Evolutionary conservation across 2,888 invertebrate species (phyloP).

Genomic region (Darwinula stevensoni): DNA sequence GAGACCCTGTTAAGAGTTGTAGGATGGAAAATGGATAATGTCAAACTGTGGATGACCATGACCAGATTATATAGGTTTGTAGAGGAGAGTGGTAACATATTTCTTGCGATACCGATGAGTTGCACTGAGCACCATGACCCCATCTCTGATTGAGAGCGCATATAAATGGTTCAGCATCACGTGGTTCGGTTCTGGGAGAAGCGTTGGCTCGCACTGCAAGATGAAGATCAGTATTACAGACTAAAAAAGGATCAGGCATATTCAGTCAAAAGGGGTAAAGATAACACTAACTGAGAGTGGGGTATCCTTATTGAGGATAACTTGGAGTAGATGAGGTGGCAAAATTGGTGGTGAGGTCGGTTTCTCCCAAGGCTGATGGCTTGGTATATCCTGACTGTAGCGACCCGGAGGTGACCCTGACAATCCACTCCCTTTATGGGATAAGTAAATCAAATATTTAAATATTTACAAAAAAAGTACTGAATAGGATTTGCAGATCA

Average conservation of each 20-base stretch:
- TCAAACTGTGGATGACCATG: no score
- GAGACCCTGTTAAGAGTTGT: no score
- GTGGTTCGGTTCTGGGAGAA: constrained; percentile 97
- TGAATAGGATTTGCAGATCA: no score
- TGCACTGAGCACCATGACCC: constrained; percentile 96
- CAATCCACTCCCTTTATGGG: neutral
- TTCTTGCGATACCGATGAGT: constrained; percentile 96
- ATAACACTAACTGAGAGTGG: constrained; percentile 48
- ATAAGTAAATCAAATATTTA: neutral
- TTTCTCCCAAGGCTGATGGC: constrained; percentile 71
- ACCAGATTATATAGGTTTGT: constrained; percentile 81
- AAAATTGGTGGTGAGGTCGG: constrained; percentile 79
- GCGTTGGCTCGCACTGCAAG: constrained; percentile 87
- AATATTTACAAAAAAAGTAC: neutral
- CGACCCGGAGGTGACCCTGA: constrained; percentile 13
- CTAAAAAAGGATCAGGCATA: neutral
- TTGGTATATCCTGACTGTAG: constrained; percentile 48
- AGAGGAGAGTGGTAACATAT: constrained; percentile 91
- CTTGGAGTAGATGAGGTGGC: constrained; percentile 91
- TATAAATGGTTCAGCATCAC: constrained; percentile 99
- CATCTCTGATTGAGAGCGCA: constrained; percentile 97
- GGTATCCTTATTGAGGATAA: constrained; percentile 94
- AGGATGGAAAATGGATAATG: no score
- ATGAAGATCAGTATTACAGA: constrained; percentile 12
- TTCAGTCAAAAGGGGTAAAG: neutral